Percentiles rank a stretch among this genome's conserved stretches.
phyloP scores from a whole-genome alignment of 2,797 vertebrate species.

The Triplophysa yarkandensis region DNA sequence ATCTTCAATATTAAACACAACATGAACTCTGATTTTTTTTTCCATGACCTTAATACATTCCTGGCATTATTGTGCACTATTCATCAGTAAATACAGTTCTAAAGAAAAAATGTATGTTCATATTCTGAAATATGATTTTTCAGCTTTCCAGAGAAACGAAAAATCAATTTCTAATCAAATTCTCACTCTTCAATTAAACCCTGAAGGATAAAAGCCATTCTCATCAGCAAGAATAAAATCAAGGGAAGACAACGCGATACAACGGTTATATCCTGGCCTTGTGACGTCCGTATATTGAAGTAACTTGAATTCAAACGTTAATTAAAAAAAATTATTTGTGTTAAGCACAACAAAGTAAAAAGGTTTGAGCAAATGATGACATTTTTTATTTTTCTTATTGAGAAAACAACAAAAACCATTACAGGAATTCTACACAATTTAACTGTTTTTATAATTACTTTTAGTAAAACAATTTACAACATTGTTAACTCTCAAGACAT shows the following conservation, averaged over 20 bases:
- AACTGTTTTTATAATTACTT: too few relatives aligned
- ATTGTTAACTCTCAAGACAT: too few relatives aligned
- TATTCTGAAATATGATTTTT: neutral
- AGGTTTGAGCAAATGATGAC: too few relatives aligned
- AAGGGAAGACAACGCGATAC: neutral
- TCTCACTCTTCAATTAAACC: neutral
- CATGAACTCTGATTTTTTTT: neutral
- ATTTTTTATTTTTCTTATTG: too few relatives aligned
- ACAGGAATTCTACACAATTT: too few relatives aligned
- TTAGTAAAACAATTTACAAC: too few relatives aligned
- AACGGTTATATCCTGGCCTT: neutral
- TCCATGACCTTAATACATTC: neutral
- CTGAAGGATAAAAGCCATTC: neutral
- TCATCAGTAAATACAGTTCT: neutral
- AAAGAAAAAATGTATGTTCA: neutral
- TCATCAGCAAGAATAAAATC: neutral
- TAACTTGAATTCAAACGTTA: too few relatives aligned
- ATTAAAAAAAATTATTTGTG: too few relatives aligned
- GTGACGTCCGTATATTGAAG: too few relatives aligned
- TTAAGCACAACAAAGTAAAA: too few relatives aligned
- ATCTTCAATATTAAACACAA: conserved; percentile 15
- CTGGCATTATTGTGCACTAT: neutral
- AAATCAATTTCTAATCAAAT: neutral
- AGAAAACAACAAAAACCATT: too few relatives aligned
- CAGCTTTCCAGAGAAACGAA: neutral